Evolutionary conservation across 2,797 vertebrate species (phyloP).

Genomic region (Spea hammondii): DNA sequence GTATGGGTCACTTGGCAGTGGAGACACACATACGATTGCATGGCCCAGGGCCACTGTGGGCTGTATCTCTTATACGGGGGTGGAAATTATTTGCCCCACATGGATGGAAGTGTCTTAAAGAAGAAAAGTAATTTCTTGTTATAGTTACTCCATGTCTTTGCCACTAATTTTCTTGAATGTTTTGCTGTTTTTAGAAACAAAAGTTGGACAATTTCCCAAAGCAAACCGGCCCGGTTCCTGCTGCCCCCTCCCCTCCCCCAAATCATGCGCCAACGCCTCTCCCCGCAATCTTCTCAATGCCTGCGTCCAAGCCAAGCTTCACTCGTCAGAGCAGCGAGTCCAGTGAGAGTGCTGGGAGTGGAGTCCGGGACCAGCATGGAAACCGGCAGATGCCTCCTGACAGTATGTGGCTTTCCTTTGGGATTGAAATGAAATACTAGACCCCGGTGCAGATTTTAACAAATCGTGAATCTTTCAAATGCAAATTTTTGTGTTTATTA

Average conservation of each 20-base stretch:
- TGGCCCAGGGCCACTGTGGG: too few species aligned
- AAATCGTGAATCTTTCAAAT: too few species aligned
- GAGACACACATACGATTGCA: too few species aligned
- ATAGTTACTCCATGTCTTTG: too few species aligned
- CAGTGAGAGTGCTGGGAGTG: constrained; percentile 69
- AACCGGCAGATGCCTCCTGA: constrained; percentile 67
- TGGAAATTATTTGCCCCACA: too few species aligned
- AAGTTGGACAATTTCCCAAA: constrained; percentile 71
- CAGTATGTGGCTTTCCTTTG: constrained; percentile 70
- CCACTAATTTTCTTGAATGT: background rate
- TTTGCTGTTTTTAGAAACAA: constrained; percentile 77
- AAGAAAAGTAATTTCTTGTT: too few species aligned
- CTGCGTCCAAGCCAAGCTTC: constrained; percentile 62
- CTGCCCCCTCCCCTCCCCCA: constrained; percentile 62
- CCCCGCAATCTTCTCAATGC: constrained; percentile 65
- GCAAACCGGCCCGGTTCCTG: constrained; percentile 58
- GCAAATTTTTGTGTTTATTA: too few species aligned
- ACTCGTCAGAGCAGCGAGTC: constrained; percentile 79
- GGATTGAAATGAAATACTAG: too few species aligned
- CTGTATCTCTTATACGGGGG: too few species aligned
- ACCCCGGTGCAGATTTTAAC: too few species aligned
- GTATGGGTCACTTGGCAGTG: too few species aligned
- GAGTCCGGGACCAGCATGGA: constrained; percentile 69
- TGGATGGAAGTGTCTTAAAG: too few species aligned
- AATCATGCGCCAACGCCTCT: constrained; percentile 68